Percentiles rank a stretch among this genome's conserved stretches.
These are phyloP conservation scores for Lasioglossum calceatum DNA, from an alignment of 2,888 invertebrate genomes.

Conservation along the genomic window DNA sequence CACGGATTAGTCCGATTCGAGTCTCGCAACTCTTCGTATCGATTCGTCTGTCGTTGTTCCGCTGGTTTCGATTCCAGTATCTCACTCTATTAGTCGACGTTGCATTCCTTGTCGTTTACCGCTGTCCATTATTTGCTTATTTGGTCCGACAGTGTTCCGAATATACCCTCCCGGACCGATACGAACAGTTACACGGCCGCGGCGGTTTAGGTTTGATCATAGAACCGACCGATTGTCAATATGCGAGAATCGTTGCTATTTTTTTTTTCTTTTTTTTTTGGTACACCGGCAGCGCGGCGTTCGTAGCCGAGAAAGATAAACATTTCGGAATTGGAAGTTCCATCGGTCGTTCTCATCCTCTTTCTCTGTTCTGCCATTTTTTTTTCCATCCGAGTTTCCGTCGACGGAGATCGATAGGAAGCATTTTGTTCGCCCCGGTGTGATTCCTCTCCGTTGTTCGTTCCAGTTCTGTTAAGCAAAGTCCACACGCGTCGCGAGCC, in stretches of 20 bases:
- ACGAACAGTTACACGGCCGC: not conserved
- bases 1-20: not conserved
- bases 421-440: conserved; percentile 5
- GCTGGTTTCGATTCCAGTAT: not conserved
- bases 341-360: not conserved
- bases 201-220: not conserved
- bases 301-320: not conserved
- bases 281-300: not conserved
- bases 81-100: not conserved
- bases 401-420: conserved; percentile 14
- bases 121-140: not conserved
- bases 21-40: not conserved
- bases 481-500: not conserved
- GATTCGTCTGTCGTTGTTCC: not conserved
- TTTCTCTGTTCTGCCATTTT: not conserved
- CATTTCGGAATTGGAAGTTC: not conserved
- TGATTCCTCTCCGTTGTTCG: conserved; percentile 3
- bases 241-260: not conserved
- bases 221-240: not conserved
- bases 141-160: not conserved
- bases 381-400: not conserved
- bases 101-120: not conserved
- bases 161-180: not conserved
- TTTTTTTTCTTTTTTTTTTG: not conserved
- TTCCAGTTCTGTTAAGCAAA: not conserved